Conservation (phyloP, 2,888 invertebrate species). For the Seira ritae region DNA sequence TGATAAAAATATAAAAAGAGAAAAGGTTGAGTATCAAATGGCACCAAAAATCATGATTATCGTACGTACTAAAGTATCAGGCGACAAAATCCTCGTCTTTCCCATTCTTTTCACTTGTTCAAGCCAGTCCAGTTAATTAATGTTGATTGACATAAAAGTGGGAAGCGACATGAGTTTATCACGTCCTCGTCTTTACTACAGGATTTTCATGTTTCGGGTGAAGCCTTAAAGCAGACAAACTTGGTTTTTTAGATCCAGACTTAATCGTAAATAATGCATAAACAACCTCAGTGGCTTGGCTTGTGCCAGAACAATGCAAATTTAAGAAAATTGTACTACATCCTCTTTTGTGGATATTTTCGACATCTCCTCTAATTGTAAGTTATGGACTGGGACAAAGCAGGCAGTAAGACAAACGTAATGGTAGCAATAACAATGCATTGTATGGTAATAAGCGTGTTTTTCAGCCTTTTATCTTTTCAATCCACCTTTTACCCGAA, state of each 20-base stretch:
- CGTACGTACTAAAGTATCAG: too few relatives aligned
- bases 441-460: not conserved
- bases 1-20: not conserved
- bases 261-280: not conserved
- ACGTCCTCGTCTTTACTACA: not conserved
- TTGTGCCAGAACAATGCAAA: too few relatives aligned
- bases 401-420: not conserved
- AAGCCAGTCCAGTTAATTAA: slow-evolving; percentile 61
- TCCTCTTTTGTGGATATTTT: slow-evolving; percentile 26
- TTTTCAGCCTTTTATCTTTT: not conserved
- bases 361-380: slow-evolving; percentile 54
- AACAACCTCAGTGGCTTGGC: too few relatives aligned
- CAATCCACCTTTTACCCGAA: too few relatives aligned
- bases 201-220: not conserved
- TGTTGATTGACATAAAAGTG: slow-evolving; percentile 59
- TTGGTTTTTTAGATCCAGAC: not conserved
- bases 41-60: slow-evolving; percentile 46
- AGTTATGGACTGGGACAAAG: slow-evolving; percentile 35
- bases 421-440: not conserved
- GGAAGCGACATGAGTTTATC: slow-evolving; percentile 38
- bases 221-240: not conserved
- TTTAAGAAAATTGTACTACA: too few relatives aligned
- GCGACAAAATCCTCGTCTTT: too few relatives aligned
- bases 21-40: slow-evolving; percentile 47
- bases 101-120: too few relatives aligned